Evolutionary conservation across 2,113 vertebrate species (phyloP).

Genomic region (Myanophis thanlyinensis): DNA sequence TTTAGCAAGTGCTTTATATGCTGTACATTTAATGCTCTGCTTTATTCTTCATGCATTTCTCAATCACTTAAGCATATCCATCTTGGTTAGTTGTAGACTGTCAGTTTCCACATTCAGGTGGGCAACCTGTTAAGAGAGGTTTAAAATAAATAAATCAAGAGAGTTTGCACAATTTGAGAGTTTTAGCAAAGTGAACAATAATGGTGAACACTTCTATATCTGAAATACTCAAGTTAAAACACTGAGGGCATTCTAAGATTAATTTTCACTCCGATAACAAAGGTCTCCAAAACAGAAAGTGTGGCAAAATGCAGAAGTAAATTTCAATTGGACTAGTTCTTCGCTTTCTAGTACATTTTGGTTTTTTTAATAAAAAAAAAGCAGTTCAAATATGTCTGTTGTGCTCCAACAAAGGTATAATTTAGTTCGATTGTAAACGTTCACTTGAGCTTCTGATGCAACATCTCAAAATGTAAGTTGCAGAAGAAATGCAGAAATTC

Average conservation of each 20-base stretch:
- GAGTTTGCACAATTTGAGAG: not conserved
- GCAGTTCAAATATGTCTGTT: no score
- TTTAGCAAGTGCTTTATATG: not conserved
- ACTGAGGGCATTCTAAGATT: not conserved
- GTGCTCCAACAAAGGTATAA: not conserved
- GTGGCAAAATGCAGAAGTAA: no score
- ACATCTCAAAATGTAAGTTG: not conserved
- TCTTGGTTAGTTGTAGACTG: not conserved
- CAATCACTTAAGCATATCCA: not conserved
- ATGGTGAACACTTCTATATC: not conserved
- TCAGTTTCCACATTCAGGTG: not conserved
- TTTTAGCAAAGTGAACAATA: not conserved
- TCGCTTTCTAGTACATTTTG: not conserved
- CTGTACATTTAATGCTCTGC: not conserved
- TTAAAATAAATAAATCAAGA: not conserved
- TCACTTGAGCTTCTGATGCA: not conserved
- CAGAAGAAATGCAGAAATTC: not conserved
- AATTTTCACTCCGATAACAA: not conserved
- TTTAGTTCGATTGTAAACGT: not conserved
- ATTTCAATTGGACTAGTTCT: not conserved
- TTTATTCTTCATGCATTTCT: not conserved
- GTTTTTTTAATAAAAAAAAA: not conserved
- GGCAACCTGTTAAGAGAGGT: not conserved
- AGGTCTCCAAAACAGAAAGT: not conserved
- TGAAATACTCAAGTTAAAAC: not conserved